Base-by-base conservation (phyloP, 2,888 invertebrate species). In the Synanthedon vespiformis region DNA sequence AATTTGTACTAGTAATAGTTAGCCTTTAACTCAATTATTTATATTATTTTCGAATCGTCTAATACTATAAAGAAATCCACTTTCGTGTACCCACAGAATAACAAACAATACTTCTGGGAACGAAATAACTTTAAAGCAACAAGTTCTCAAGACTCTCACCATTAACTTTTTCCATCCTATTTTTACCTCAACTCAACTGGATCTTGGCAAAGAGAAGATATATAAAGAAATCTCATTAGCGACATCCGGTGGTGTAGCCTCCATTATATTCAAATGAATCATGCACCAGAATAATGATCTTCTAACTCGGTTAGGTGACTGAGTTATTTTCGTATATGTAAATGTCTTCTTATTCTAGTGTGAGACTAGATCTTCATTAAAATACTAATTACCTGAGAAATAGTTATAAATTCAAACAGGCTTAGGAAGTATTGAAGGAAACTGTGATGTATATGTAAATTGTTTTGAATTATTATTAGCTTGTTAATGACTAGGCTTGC, bases 221-320 rank as follows among this genome's bases (percentile, higher is more conserved):
- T 59, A 58, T 59, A 67, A 66, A 68, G 65, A 64, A 58, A 58
- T 63, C 71, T 73, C 70, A 65, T 72, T 72, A 72, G 63, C 53
- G 54, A 63, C 60, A 65, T 67, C 70, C 69, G 40, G 4, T 40
- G 13, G 13, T 40, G 64, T 57, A 57, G 57, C 56, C 55, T 57
- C 56, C 58, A 62, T 58, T 58, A 57, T 61, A 62, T 64, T 58
- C 59, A 62, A 63, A 64, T 59, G 61, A 60, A 62, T 59, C 58
- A 57, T 62, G 59, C 49, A 52, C 52, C 52, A 40, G 52, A 50
- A 50, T 50, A 50, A 50, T 14, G 50, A 50, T 48, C 22, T 48
- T 48, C 14, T 44, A n/a, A 44, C 44, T 6, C 14, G 44, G 13
- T 44, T 44, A n/a, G 13, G n/a, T 34, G 34, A 34, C 34, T 34